Evolutionary conservation across 2,113 vertebrate species (phyloP).

Genomic region (Eulemur rufifrons): DNA sequence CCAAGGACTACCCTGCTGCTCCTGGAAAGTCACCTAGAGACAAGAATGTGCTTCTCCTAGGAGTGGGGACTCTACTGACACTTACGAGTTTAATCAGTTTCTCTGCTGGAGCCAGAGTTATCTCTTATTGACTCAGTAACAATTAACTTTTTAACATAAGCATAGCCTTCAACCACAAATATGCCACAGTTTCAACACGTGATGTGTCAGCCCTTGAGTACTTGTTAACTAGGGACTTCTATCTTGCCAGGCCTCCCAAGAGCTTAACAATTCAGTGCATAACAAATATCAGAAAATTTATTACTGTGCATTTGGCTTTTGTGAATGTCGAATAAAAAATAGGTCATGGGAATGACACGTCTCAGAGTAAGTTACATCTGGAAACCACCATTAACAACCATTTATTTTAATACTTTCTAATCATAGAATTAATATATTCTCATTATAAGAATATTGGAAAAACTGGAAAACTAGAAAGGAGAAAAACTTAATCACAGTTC

Average conservation of each 20-base stretch:
- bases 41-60: not conserved
- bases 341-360: not conserved
- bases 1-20: not conserved
- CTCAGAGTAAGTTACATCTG: not conserved
- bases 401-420: not conserved
- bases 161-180: no score
- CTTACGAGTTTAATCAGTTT: not conserved
- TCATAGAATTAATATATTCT: not conserved
- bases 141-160: no score
- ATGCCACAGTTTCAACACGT: no score
- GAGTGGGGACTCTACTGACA: not conserved
- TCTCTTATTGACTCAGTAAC: no score
- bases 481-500: not conserved
- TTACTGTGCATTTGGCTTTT: not conserved
- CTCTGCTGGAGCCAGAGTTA: no score
- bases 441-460: not conserved
- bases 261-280: not conserved
- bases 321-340: accelerated
- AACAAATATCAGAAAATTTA: not conserved
- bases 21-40: not conserved
- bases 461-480: not conserved
- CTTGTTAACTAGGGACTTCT: not conserved
- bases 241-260: not conserved
- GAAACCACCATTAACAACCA: not conserved
- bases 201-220: not conserved